These are phyloP conservation scores for Drosophila littoralis DNA, from an alignment of 1,140 invertebrate species.

Conservation along the genomic window DNA sequence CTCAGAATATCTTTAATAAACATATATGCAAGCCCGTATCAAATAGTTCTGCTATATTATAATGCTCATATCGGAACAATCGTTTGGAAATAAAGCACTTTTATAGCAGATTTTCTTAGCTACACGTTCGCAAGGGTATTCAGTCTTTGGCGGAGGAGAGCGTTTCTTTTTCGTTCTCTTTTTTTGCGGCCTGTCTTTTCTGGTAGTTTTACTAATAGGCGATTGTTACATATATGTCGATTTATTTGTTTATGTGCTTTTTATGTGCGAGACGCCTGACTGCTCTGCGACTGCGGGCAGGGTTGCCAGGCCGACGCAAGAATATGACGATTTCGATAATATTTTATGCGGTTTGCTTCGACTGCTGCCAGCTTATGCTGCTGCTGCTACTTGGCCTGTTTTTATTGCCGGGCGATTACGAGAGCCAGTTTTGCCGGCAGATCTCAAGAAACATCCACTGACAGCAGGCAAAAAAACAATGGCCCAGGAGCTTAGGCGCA, in stretches of 20 bases:
- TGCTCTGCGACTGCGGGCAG: conserved; percentile 6
- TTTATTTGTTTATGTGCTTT: conserved; percentile 69
- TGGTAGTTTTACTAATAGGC: conserved; percentile 63
- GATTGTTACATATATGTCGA: conserved; percentile 62
- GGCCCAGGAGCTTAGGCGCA: conserved; percentile 7
- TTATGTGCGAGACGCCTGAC: conserved; percentile 46
- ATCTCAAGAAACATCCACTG: conserved; percentile 50
- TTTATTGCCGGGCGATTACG: conserved; percentile 73
- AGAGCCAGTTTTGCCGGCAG: conserved; percentile 39
- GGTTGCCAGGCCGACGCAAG: conserved; percentile 45
- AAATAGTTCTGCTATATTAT: no score
- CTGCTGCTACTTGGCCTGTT: conserved; percentile 40
- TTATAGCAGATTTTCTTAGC: background rate
- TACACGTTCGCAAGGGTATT: background rate
- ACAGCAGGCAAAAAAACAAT: conserved; percentile 46
- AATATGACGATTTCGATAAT: conserved; percentile 70
- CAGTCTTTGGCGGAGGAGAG: no score
- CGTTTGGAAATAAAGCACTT: no score
- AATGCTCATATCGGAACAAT: no score
- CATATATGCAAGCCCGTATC: no score
- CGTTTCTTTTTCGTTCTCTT: background rate
- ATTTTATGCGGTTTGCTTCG: conserved; percentile 67
- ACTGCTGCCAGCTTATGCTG: conserved; percentile 20
- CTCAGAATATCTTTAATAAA: no score
- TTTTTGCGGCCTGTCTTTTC: conserved; percentile 24